phyloP scores from a whole-genome alignment of 2,888 invertebrate genomes.

The Melanostoma mellinum region DNA sequence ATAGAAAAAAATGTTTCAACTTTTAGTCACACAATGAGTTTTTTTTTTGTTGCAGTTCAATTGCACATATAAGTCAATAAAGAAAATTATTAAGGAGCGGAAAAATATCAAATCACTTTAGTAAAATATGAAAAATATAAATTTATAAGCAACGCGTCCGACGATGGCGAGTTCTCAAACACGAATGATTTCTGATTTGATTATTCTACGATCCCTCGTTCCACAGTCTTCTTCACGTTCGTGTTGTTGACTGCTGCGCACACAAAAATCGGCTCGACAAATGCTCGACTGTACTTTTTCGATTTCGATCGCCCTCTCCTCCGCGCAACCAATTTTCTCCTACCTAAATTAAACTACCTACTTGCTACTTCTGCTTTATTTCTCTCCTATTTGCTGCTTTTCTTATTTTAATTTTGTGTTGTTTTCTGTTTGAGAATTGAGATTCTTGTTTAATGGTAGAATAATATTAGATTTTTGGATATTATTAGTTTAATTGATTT shows the following conservation, averaged over 20 bases:
- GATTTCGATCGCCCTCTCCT: constrained; percentile 25
- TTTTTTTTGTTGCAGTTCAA: neutral
- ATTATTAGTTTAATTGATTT: neutral
- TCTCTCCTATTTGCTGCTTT: too few relatives aligned
- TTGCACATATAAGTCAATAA: constrained; percentile 6
- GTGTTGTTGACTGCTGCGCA: constrained; percentile 1
- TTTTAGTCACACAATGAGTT: neutral
- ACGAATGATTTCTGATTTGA: constrained; percentile 11
- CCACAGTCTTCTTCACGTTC: constrained; percentile 16
- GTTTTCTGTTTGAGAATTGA: too few relatives aligned
- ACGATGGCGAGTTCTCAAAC: constrained; percentile 36
- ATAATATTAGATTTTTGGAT: neutral
- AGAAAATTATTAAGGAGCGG: constrained; percentile 12
- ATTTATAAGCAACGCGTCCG: constrained; percentile 25
- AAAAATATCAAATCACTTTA: constrained; percentile 1
- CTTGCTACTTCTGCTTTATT: neutral
- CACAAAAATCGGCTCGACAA: constrained; percentile 17
- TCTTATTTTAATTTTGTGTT: too few relatives aligned
- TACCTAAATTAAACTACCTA: constrained; percentile 2
- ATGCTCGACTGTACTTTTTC: constrained; percentile 29
- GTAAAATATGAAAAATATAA: neutral
- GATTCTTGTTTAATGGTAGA: too few relatives aligned
- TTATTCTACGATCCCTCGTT: constrained; percentile 7
- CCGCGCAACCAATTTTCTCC: neutral
- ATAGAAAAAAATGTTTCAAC: constrained; percentile 10